Conservation (phyloP, 2,797 vertebrate genomes). For the Chaenodraco wilsoni region DNA sequence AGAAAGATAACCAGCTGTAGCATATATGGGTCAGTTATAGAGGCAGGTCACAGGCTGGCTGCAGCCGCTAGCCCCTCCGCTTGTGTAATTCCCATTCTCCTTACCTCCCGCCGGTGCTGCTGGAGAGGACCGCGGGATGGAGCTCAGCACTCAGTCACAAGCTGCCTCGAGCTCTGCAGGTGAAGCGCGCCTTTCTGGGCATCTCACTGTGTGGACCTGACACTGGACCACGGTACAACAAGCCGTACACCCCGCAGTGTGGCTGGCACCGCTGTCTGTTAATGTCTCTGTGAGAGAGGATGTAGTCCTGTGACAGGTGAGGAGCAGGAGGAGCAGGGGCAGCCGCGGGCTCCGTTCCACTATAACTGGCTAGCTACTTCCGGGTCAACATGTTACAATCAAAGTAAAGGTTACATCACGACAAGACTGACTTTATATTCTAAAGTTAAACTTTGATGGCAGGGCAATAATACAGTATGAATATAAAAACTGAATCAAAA, state of each 20-base stretch:
- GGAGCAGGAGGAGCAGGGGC: slow-evolving; percentile 24
- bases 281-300: background rate
- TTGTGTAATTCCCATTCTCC: slow-evolving; percentile 25
- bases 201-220: slow-evolving; percentile 40
- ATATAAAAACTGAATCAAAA: background rate
- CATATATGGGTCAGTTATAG: background rate
- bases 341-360: slow-evolving; percentile 39
- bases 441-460: background rate
- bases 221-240: background rate
- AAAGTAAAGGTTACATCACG: background rate
- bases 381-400: slow-evolving; percentile 66
- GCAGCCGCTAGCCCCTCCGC: slow-evolving; percentile 4
- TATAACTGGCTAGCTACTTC: slow-evolving; percentile 62
- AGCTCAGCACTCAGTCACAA: slow-evolving; percentile 39
- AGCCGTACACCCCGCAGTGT: slow-evolving; percentile 10
- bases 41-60: slow-evolving; percentile 7
- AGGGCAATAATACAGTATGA: background rate
- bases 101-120: slow-evolving; percentile 63
- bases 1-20: background rate
- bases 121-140: slow-evolving; percentile 34
- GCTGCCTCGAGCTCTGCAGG: slow-evolving; percentile 38
- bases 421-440: background rate
- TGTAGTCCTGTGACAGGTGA: slow-evolving; percentile 45
- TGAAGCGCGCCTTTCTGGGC: slow-evolving; percentile 39
- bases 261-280: background rate